phyloP scores from a whole-genome alignment of 1,140 invertebrate genomes.

The Carcinoscorpius rotundicauda region DNA sequence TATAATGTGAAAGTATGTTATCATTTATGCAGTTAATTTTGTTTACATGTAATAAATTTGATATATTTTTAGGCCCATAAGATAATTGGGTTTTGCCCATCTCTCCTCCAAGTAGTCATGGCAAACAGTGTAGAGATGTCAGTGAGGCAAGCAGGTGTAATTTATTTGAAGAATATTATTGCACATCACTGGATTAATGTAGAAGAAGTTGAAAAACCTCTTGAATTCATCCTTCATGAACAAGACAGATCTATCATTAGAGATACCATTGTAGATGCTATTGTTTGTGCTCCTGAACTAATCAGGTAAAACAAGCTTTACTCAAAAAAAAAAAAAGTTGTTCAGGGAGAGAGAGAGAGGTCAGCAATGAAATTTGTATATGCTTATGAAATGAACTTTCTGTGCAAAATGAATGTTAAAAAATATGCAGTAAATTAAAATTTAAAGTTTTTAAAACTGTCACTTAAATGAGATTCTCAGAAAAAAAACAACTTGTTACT shows the following conservation, averaged over 20 bases:
- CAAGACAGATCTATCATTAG: constrained; percentile 89
- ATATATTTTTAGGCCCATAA: constrained; percentile 60
- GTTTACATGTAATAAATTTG: neutral
- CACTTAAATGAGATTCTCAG: too few species aligned
- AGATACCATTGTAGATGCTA: constrained; percentile 85
- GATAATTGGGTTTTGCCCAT: constrained; percentile 90
- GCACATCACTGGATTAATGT: constrained; percentile 76
- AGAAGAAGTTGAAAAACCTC: constrained; percentile 52
- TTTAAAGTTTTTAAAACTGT: too few species aligned
- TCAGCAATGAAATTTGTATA: too few species aligned
- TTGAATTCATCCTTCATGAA: constrained; percentile 83
- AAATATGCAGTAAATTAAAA: too few species aligned
- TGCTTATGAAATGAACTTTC: too few species aligned
- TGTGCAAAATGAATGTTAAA: too few species aligned
- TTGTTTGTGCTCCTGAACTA: constrained; percentile 79
- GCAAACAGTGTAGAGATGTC: constrained; percentile 67
- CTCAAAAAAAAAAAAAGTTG: too few species aligned
- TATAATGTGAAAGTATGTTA: neutral
- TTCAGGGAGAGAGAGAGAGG: too few species aligned
- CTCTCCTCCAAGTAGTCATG: constrained; percentile 87
- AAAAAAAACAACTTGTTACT: too few species aligned
- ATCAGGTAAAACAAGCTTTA: constrained; percentile 46
- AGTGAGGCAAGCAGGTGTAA: constrained; percentile 85
- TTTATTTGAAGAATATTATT: constrained; percentile 94
- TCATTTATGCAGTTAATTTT: neutral